Evolutionary conservation across 2,888 invertebrate genomes (phyloP), one percentile per base, ranked within the genome.

Genomic region (Pherbina coryleti): DNA sequence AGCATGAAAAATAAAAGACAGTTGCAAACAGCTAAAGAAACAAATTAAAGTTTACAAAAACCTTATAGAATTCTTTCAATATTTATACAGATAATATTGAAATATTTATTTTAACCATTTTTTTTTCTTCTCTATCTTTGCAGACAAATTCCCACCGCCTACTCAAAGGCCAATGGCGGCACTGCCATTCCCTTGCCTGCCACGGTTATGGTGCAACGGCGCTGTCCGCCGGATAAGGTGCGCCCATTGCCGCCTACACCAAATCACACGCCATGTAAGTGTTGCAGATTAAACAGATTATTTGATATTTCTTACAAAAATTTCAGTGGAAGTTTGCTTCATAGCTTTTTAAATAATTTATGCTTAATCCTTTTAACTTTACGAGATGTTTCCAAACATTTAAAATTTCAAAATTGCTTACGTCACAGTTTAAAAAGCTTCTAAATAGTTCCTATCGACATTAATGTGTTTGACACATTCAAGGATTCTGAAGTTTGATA

Each of bases 171-270:
- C 83, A 91, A 91, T 85, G 91, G 91, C 79, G 93, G 93, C 86
- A 94, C 95, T 82, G 94, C 94, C 85, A 95, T 95, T 86, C 95
- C 95, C 76, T 89, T 95, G 85, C 95, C 95, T 62, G 95, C 95
- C 79, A 94, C 95, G 44, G 94, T 95, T 81, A 92, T 94, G 84
- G 95, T 95, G 72, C 93, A 93, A 81, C 92, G 95, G 81, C 92
- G 95, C 89, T 95, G 95, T 83, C 94, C 95, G 75, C 95, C 95
- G 82, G 95, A 95, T 91, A 95, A 95, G 88, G 92, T 93, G 81
- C 92, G 95, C 78, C 95, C 95, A 14, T 91, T 95, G 83, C 94
- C 95, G 14, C 92, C 93, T 75, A 93, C 93, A 49, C 93, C 93
- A 44, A 91, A 91, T 78, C 92, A 92, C 81, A 86, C 88, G 82